A percentile compares a stretch with the other conserved stretches of the same genome.
phyloP scores from a whole-genome alignment of 2,113 vertebrate species.

The Salvelinus alpinus region DNA sequence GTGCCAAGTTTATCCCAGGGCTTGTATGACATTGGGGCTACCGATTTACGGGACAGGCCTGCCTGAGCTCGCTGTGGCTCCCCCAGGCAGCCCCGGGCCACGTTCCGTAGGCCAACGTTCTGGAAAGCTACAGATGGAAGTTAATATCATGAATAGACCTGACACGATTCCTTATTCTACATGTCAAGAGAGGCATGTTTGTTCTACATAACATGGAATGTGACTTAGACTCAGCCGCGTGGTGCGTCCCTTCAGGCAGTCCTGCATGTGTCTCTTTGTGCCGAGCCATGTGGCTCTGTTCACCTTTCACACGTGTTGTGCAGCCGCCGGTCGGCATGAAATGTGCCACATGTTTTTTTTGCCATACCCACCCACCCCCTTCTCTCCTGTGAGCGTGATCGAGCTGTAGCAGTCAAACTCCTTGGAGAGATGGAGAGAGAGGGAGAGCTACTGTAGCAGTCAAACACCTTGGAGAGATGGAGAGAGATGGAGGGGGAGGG shows the following conservation, averaged over 20 bases:
- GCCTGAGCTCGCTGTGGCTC: too few relatives aligned
- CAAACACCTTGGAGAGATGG: too few relatives aligned
- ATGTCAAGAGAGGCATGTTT: not conserved
- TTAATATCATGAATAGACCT: too few relatives aligned
- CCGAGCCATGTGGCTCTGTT: conserved; percentile 19
- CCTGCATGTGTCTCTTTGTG: conserved; percentile 24
- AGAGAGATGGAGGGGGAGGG: not conserved
- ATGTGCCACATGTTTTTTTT: not conserved
- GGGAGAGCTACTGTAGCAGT: not conserved
- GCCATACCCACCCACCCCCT: not conserved
- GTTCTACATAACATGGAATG: not conserved
- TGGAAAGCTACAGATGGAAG: too few relatives aligned
- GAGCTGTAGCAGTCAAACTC: not conserved
- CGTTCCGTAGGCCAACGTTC: too few relatives aligned
- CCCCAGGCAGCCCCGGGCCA: too few relatives aligned
- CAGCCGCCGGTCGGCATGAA: not conserved
- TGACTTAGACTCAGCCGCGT: too few relatives aligned
- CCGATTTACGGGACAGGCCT: too few relatives aligned
- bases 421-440: not conserved
- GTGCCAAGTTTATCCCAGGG: too few relatives aligned
- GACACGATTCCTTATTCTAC: too few relatives aligned
- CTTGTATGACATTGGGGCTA: not conserved
- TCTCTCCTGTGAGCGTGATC: not conserved
- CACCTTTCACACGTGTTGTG: not conserved
- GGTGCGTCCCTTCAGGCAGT: not conserved